Base-by-base conservation (phyloP, 2,797 vertebrate species). In the Valencia hispanica region DNA sequence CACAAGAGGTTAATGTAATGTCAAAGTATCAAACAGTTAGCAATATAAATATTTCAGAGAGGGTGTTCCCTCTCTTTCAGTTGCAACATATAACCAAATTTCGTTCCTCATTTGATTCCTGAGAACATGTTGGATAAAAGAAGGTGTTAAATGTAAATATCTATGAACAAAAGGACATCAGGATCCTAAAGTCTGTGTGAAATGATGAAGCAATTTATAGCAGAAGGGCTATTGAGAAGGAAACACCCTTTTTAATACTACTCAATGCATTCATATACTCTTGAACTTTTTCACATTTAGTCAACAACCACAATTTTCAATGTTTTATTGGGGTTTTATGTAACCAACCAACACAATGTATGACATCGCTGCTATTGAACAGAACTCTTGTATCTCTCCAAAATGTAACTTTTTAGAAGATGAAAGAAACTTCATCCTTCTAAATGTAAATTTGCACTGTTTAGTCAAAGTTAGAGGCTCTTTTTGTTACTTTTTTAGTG, bases 1-100 rank as follows among this genome's bases (percentile, higher is more conserved):
- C 7, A 36, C 55, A 55, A 45, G 25, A 41, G 27, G 39, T 66
- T 70, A 70, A 30, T 39, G 55, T 70, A 48, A 68, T 36, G 41
- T 69, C 18, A 72, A 55, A 27, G 50, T 34, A 7, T 73, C 22
- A 45, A 74, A 68, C 8, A 25, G 20, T 30, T 15, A 50, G 61
- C 51, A 57, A 47, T 9, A 30, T 12, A 57, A 39, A 32, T 41
- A 25, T 72, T 32, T 22, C 48, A 69, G 15, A 66, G 34, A 73
- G 50, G 75, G 48, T 51, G 76, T 72, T 78, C 30, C 68, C 69
- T 69, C 47, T 32, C 53, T 18, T 18, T 14, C 34, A 74, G 57
- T 66, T 48, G 39, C 39, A 36, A 59, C 70, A 68, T 20, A 30
- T 51, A 17, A 73, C 14, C 72, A 11, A 68, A 15, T 68, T 48